Base-by-base conservation (phyloP, 1,140 invertebrate genomes). In the Dermatophagoides farinae region DNA sequence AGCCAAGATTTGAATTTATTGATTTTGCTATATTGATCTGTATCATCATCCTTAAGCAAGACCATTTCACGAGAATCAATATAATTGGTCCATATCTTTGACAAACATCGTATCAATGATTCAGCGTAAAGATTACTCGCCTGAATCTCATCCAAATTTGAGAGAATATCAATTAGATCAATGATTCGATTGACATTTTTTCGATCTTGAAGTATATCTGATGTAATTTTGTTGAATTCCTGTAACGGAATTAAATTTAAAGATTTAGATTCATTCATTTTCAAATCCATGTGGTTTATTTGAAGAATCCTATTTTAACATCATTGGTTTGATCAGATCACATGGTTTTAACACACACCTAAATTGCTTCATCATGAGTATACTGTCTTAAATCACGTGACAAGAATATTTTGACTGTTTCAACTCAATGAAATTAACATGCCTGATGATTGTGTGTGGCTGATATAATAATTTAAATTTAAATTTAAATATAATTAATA, bases 31-130 rank as follows among this genome's bases (percentile, higher is more conserved):
- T 39, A 11, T 23, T 55, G 53, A 39, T 31, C 47, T 18, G 53
- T 55, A 5, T 55, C 12, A 52, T 52, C 37, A 14, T 16, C 41
- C 11, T 14, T 43, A 43, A 23, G 39, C 23, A 55, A 23, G 12
- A 55, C 53, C 53, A 39, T 20, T 44, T 55, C 53, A 22, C 53
- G 53, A n/a, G 53, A 55, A 55, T 55, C 53, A 55, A 55, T 55
- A 25, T 41, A 55, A 25, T 25, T 25, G 25, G 14, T 55, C 12
- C 14, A 55, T 55, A 55, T 55, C 53, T 55, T 55, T 38, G 14
- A 14, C 16, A 55, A 4, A 55, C 53, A 55, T 18, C 53, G 53
- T n/a, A 55, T 55, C 16, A 55, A 18, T 38, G 53, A 25, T 39
- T 55, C 53, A 40, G 6, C 25, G 25, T 55, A 55, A 14, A 44